Evolutionary conservation across 2,797 vertebrate genomes (phyloP), one percentile per base, ranked within the genome.

Genomic region (Okamejei kenojei): DNA sequence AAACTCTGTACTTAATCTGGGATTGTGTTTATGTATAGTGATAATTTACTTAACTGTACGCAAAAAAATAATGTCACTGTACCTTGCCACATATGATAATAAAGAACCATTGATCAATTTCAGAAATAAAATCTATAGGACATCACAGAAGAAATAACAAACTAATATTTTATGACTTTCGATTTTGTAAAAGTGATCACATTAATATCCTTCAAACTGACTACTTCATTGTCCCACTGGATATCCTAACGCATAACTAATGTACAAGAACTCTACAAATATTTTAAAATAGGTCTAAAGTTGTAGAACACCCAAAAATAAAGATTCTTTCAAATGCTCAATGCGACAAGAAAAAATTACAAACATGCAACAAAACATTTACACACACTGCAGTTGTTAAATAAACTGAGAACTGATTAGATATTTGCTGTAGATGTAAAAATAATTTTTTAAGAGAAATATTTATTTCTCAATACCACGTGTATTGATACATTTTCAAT

Each of bases 391-490:
- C 35, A 45, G 88, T 73, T 3, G 88, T 65, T 90, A 90, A 90
- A 73, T 73, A 90, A 90, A 90, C 88, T 90, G 88, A 90, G 88
- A 90, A 90, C 65, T 90, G 68, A 32, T 90, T 73, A 90, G 88
- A 90, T 71, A 58, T 86, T 32, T 63, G 13, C 29, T 86, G 29
- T 45, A 10, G 23, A 65, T 45, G 65, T 90, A 90, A 90, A 68
- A 90, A 73, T 90, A 29, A 88, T 65, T 8, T 90, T 90, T 73
- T 17, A 90, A 90, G 68, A 45, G 2, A 90, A 73, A 86, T 86
- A 63, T 38, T 45, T 90, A 9, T 32, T 38, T 23, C 61, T 90
- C 32, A 90, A 73, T 35, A 38, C 32, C 88, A 90, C 65, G 38
- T 38, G 88, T n/a, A 90, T 19, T 71, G 88, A 26, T 45, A 90